Conservation (phyloP, 1,140 invertebrate species). For the Trissolcus basalis region DNA sequence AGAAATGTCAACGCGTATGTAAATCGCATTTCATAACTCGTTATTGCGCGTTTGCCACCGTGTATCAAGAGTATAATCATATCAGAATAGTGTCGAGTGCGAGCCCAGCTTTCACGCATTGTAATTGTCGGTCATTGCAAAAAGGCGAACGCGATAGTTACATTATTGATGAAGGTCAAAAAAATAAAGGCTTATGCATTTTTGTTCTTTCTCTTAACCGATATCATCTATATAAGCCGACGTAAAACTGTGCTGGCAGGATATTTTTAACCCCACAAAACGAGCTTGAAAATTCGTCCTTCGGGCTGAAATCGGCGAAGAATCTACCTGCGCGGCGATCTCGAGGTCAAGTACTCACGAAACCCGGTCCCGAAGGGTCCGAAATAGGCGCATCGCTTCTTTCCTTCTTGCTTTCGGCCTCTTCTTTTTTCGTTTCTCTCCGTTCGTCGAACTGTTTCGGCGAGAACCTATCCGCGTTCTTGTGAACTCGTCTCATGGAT, state of each 20-base stretch:
- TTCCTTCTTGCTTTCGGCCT: constrained; percentile 14
- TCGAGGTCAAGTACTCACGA: constrained; percentile 53
- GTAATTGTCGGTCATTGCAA: no score
- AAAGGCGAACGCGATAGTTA: neutral
- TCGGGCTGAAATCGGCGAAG: constrained; percentile 29
- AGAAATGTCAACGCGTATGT: constrained; percentile 62
- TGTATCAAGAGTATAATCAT: constrained; percentile 46
- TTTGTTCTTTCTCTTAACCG: neutral
- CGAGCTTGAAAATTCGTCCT: constrained; percentile 33
- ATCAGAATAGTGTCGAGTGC: constrained; percentile 25
- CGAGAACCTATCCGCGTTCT: constrained; percentile 65
- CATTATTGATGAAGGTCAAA: constrained; percentile 28
- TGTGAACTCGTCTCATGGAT: constrained; percentile 61
- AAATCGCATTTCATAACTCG: constrained; percentile 71
- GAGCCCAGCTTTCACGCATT: constrained; percentile 36
- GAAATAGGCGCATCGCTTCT: constrained; percentile 57
- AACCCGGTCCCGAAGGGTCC: constrained; percentile 53
- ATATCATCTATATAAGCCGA: no score
- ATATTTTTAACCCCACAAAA: constrained; percentile 34
- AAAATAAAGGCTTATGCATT: neutral
- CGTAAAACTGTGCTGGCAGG: neutral
- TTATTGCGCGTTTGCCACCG: constrained; percentile 55
- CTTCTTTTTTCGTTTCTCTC: constrained; percentile 1
- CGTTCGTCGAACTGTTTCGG: constrained; percentile 35
- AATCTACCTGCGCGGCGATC: constrained; percentile 42